These are phyloP conservation scores for Coptodon bakossiorum DNA, from an alignment of 2,113 vertebrate species.

Conservation along the genomic window DNA sequence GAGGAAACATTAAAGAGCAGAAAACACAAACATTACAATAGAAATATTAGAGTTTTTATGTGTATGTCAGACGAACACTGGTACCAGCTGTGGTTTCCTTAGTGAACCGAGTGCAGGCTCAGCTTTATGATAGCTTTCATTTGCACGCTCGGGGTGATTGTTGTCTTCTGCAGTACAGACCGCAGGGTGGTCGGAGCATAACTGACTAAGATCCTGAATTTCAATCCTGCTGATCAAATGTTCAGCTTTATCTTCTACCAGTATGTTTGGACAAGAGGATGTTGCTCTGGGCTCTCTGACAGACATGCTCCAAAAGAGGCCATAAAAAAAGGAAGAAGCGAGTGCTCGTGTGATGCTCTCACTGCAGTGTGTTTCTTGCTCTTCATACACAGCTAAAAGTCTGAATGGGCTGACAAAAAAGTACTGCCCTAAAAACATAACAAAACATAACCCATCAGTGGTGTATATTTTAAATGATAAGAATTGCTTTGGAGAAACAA, in stretches of 20 bases:
- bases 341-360: neutral
- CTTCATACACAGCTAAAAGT: neutral
- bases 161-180: neutral
- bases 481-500: neutral
- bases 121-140: neutral
- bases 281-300: neutral
- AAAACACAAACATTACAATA: neutral
- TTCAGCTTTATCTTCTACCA: neutral
- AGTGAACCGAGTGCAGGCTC: neutral
- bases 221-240: neutral
- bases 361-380: neutral
- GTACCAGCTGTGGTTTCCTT: neutral
- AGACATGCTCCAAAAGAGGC: neutral
- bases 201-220: neutral
- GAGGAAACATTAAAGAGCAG: neutral
- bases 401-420: neutral
- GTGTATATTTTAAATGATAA: neutral
- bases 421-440: neutral
- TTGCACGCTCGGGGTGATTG: neutral
- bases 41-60: neutral
- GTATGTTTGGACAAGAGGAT: neutral
- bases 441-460: neutral
- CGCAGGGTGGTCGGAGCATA: neutral
- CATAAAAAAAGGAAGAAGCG: neutral
- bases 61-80: neutral